Base-by-base conservation (phyloP, 2,113 vertebrate species). In the Rallus limicola region DNA sequence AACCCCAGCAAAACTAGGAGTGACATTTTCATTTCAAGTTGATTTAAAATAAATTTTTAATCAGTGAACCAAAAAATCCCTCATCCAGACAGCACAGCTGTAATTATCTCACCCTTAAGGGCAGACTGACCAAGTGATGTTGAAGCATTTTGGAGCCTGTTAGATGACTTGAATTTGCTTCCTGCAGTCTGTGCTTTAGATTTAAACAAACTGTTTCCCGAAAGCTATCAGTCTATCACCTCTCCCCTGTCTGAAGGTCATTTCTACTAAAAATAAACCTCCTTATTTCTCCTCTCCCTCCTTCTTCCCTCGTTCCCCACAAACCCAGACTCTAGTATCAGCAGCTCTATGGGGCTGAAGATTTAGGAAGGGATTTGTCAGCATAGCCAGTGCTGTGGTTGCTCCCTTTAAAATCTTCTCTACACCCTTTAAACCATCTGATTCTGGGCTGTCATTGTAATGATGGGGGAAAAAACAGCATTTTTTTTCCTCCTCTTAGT, bases 101-200 rank as follows among this genome's bases (percentile, higher is more conserved):
- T 90, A 92, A 95, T 93, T 93, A 80, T 69, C 67, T 80, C 25
- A 31, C 92, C 95, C 94, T 85, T 60, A 78, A 78, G 96, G 93
- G 88, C 83, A 14, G 28, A 34, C 38, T 71, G 88, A 91, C 80
- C 24, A 9, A 74, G 93, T 52, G 60, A 86, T n/a, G 65, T 34
- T 88, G 82, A 77, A 71, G 76, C 86, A 29, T 83, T 94, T 94
- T 75, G 34, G 59, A 91, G 87, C 0, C 0, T 29, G 67, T 72
- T 58, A 7, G 82, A 81, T 17, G 36, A 25, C 56, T 90, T 86
- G 80, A 91, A 76, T 82, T 63, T 67, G 64, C 53, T 86, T 82
- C 46, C 65, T 0, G 1, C 77, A 78, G 84, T 31, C 68, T 75
- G 38, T 44, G 81, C 65, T 81, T 50, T 72, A 64, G 50, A 21